phyloP scores from a whole-genome alignment of 2,797 vertebrate genomes.

The Calcarius lapponicus region DNA sequence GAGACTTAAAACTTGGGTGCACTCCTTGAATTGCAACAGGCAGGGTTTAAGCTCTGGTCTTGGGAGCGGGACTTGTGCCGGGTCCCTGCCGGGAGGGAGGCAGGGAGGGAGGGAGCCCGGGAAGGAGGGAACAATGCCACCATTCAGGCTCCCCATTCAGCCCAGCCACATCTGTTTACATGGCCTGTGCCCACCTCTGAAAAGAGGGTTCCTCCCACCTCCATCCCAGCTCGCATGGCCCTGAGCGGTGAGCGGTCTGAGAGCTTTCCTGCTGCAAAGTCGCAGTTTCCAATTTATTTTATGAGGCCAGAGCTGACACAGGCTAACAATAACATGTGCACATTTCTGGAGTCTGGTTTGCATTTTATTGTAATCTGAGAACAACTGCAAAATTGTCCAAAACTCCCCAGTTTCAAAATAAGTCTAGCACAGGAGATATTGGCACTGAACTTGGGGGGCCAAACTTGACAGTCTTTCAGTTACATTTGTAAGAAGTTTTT shows the following conservation, averaged over 20 bases:
- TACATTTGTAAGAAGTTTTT: not conserved
- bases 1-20: conserved; percentile 31
- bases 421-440: not conserved
- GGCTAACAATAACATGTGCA: conserved; percentile 42
- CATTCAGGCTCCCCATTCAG: conserved; percentile 71
- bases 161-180: conserved; percentile 78
- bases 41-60: conserved; percentile 46
- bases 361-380: conserved; percentile 55
- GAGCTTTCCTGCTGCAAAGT: conserved; percentile 29
- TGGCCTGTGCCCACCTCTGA: conserved; percentile 63
- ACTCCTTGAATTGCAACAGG: not conserved
- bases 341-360: conserved; percentile 46
- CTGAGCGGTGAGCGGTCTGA: not conserved
- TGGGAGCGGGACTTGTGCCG: conserved; percentile 7
- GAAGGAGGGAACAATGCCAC: conserved; percentile 69
- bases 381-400: conserved; percentile 27
- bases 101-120: not conserved
- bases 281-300: conserved; percentile 58
- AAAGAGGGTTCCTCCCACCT: conserved; percentile 66
- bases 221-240: conserved; percentile 29
- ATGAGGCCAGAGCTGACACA: conserved; percentile 28
- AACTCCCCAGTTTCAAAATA: conserved; percentile 30
- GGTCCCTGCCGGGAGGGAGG: conserved; percentile 42
- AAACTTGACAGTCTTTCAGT: not conserved
- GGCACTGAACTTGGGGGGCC: not conserved